Evolutionary conservation across 1,140 invertebrate species (phyloP).

Genomic region (Andricus grossulariae): DNA sequence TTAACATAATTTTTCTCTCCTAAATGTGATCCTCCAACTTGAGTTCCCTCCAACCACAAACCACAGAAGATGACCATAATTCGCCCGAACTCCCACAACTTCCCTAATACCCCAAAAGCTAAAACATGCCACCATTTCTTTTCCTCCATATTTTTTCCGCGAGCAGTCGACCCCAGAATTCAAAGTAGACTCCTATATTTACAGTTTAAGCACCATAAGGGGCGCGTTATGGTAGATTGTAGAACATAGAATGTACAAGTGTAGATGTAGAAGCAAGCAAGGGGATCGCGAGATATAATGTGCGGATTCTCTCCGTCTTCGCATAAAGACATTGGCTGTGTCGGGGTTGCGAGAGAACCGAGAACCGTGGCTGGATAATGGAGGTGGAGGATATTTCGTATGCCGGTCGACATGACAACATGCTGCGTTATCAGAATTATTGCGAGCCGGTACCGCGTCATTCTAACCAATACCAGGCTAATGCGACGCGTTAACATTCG

Average conservation of each 20-base stretch:
- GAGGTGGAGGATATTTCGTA: slow-evolving; percentile 65
- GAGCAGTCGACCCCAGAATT: slow-evolving; percentile 6
- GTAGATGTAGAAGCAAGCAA: slow-evolving; percentile 12
- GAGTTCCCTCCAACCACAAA: too few relatives aligned
- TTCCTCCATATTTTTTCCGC: neutral
- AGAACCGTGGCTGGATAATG: slow-evolving; percentile 36
- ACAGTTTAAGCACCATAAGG: neutral
- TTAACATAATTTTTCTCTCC: too few relatives aligned
- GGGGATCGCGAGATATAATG: slow-evolving; percentile 27
- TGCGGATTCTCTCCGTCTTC: slow-evolving; percentile 46
- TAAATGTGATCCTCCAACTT: too few relatives aligned
- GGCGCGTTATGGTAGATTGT: neutral
- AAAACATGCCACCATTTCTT: too few relatives aligned
- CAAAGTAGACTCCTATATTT: slow-evolving; percentile 17
- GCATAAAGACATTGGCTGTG: slow-evolving; percentile 48
- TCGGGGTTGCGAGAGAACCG: slow-evolving; percentile 28
- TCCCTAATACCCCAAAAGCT: too few relatives aligned
- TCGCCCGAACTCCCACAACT: too few relatives aligned
- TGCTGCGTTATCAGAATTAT: slow-evolving; percentile 76
- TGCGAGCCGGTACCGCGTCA: slow-evolving; percentile 56
- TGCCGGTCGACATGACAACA: slow-evolving; percentile 74
- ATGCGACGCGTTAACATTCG: slow-evolving; percentile 75
- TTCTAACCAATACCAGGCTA: slow-evolving; percentile 71
- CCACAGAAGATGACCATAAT: too few relatives aligned
- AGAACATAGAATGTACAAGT: neutral